Conservation (phyloP, 92 coral and sea anemone species). For the Desmophyllum pertusum region DNA sequence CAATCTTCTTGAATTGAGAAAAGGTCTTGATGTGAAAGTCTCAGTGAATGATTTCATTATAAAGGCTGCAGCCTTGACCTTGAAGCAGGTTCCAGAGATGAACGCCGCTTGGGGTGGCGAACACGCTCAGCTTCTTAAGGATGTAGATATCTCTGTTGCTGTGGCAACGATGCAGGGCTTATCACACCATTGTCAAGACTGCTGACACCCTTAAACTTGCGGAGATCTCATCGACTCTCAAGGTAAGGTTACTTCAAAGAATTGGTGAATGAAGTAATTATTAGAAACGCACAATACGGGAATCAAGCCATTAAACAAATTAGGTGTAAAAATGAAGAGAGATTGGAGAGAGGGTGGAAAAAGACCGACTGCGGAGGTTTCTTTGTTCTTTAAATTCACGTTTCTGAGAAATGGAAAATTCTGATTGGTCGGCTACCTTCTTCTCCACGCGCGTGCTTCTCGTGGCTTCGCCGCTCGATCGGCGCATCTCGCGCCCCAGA, state of each 20-base stretch:
- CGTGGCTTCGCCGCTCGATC: too few species aligned
- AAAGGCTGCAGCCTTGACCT: conserved; percentile 79
- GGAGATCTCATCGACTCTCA: conserved; percentile 78
- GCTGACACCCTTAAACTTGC: conserved; percentile 72
- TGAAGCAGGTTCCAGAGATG: conserved; percentile 79
- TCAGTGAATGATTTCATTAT: conserved; percentile 92
- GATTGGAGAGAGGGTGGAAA: too few species aligned
- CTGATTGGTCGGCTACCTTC: too few species aligned
- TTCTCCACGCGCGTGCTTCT: too few species aligned
- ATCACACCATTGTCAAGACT: conserved; percentile 84
- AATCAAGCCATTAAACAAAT: too few species aligned
- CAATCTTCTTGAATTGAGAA: conserved; percentile 57
- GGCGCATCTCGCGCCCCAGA: too few species aligned
- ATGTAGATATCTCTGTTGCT: conserved; percentile 86
- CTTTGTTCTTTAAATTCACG: too few species aligned
- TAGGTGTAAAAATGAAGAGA: too few species aligned
- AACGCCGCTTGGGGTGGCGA: conserved; percentile 76
- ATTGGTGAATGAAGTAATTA: neutral
- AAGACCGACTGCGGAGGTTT: too few species aligned
- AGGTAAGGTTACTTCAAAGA: conserved; percentile 49
- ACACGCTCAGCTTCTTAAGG: conserved; percentile 57
- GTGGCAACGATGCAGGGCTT: conserved; percentile 89
- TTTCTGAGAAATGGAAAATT: too few species aligned
- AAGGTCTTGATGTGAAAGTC: conserved; percentile 67
- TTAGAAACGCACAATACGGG: too few species aligned